phyloP scores from a whole-genome alignment of 2,888 invertebrate species.

The Catocala sponsa region DNA sequence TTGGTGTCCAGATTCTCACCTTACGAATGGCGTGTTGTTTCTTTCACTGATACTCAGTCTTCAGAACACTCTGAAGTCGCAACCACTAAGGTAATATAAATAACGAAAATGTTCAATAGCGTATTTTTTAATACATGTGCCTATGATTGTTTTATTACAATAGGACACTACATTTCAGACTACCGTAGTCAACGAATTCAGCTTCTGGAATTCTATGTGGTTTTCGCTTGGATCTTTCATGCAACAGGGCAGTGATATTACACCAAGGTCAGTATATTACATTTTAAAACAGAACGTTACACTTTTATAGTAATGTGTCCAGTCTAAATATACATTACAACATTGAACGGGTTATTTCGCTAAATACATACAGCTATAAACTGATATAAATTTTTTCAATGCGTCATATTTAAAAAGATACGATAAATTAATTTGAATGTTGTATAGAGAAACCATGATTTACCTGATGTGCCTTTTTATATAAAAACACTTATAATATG shows the following conservation, averaged over 20 bases:
- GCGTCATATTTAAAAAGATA: too few species aligned
- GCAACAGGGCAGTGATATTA: slow-evolving; percentile 99
- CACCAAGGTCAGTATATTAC: slow-evolving; percentile 92
- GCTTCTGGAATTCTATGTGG: slow-evolving; percentile 98
- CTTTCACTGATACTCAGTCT: slow-evolving; percentile 65
- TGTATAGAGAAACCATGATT: too few species aligned
- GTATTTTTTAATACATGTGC: slow-evolving; percentile 19
- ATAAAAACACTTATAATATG: too few species aligned
- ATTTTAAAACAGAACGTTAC: too few species aligned
- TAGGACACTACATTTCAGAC: slow-evolving; percentile 72
- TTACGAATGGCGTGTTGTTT: slow-evolving; percentile 96
- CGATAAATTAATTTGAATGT: too few species aligned
- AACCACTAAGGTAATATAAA: slow-evolving; percentile 62
- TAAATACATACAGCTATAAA: too few species aligned
- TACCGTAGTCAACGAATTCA: slow-evolving; percentile 96
- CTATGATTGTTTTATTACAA: slow-evolving; percentile 42
- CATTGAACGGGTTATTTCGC: too few species aligned
- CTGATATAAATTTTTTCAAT: too few species aligned
- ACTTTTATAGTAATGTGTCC: too few species aligned
- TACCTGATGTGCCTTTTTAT: too few species aligned
- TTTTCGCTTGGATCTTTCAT: slow-evolving; percentile 99
- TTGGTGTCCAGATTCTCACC: slow-evolving; percentile 98
- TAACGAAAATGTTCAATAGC: neutral
- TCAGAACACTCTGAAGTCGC: slow-evolving; percentile 66
- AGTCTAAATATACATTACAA: too few species aligned